Base-by-base conservation (phyloP, 1,140 invertebrate genomes). In the Himalopsyche phryganea region DNA sequence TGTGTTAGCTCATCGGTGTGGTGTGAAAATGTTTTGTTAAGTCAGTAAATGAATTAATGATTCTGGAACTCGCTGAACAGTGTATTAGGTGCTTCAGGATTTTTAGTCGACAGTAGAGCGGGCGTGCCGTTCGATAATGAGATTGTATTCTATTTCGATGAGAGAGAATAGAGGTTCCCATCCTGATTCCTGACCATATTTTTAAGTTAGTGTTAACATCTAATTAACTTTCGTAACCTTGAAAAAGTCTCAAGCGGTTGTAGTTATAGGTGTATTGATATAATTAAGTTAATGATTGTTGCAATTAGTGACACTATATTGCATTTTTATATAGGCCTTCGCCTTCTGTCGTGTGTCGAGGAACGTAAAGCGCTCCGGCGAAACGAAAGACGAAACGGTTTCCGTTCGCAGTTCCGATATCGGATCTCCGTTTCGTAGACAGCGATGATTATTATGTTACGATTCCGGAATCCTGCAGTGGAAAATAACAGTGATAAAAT, bases 11-110 rank as follows among this genome's bases (percentile, higher is more conserved):
- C 45, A 45, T 61, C 54, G 48, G 53, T 58, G 60, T 58, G 61
- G 61, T 63, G 56, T 59, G 55, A 55, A 50, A 59, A 59, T 59
- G 54, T 63, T 56, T 56, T 59, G 52, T 63, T 18, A 36, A 61
- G 57, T 19, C 41, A 19, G 23, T 20, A 46, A 48, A 45, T 47
- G 20, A 58, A 58, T 58, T 47, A 41, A 58, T 62, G 38, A 57
- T 61, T 51, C 40, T 52, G n/a, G 41, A 51, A 54, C 51, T 41
- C 14, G 40, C 33, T 20, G 35, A 28, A 33, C 47, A 48, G 42
- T 36, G 19, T 19, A 48, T 23, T 41, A 40, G 54, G 35, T 50
- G 51, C 49, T 50, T 56, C 36, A 9, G 23, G 23, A 28, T 28
- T 28, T 28, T 40, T 15, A 40, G 38, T 13, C n/a, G 38, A 40